A percentile compares a stretch with the other conserved stretches of the same genome.
Evolutionary conservation across 2,797 vertebrate species (phyloP).

Genomic region (Liparis tanakae): DNA sequence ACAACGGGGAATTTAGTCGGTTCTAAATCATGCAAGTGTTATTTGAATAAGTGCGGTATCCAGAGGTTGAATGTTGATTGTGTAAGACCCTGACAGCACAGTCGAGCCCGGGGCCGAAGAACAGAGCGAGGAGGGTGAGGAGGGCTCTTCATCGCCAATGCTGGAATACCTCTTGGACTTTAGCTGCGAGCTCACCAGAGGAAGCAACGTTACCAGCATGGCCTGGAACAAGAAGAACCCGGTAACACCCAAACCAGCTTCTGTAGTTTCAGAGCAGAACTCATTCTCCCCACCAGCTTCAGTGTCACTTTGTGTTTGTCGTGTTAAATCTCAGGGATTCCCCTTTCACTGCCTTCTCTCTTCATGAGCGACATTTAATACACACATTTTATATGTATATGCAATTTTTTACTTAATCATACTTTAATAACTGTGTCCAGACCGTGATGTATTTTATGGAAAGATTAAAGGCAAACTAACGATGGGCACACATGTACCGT

Average conservation of each 20-base stretch:
- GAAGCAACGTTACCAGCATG: slow-evolving; percentile 86
- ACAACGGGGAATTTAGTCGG: not conserved
- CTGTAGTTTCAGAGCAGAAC: not conserved
- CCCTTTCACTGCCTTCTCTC: not conserved
- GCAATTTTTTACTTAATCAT: not conserved
- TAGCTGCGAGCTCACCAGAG: slow-evolving; percentile 82
- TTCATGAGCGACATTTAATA: not conserved
- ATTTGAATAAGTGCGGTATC: not conserved
- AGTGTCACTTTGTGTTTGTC: not conserved
- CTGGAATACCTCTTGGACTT: slow-evolving; percentile 88
- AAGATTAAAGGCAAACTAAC: not conserved
- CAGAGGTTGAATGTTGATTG: slow-evolving; percentile 9
- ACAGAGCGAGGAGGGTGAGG: slow-evolving; percentile 35
- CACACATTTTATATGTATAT: not conserved
- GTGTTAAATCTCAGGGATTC: not conserved
- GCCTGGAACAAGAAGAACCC: slow-evolving; percentile 88
- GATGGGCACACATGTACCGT: not conserved
- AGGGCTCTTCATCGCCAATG: slow-evolving; percentile 63
- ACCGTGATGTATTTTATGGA: not conserved
- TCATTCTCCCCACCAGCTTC: not conserved
- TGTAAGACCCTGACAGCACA: slow-evolving; percentile 63
- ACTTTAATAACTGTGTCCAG: not conserved
- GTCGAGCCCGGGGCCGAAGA: slow-evolving; percentile 26
- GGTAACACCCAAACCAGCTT: slow-evolving; percentile 70
- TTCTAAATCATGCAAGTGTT: not conserved